A percentile compares a stretch with the other conserved stretches of the same genome.
Conservation (phyloP, 2,797 vertebrate species). For the Gadopsis marmoratus region DNA sequence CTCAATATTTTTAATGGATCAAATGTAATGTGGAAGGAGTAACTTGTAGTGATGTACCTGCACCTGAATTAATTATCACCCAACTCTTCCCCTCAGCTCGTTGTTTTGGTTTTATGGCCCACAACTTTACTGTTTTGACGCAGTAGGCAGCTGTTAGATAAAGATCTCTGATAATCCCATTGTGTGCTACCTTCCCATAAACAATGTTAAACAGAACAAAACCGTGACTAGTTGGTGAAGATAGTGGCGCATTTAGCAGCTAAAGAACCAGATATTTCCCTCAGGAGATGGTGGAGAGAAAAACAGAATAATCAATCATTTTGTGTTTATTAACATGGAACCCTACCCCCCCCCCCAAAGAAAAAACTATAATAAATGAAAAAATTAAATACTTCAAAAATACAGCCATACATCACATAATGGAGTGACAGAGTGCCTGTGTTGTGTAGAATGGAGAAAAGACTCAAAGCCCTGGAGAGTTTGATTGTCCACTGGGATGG, state of each 20-base stretch:
- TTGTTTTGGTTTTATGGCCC: neutral
- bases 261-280: neutral
- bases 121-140: neutral
- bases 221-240: neutral
- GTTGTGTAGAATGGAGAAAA: conserved; percentile 94
- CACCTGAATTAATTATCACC: neutral
- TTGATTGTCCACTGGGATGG: conserved; percentile 93
- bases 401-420: neutral
- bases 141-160: neutral
- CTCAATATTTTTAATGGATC: neutral
- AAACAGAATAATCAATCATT: neutral
- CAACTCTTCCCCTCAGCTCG: neutral
- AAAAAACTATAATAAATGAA: no score
- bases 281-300: neutral
- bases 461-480: conserved; percentile 84
- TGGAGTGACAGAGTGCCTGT: conserved; percentile 26
- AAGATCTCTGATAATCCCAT: neutral
- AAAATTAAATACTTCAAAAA: neutral
- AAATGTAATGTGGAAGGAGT: neutral
- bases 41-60: neutral
- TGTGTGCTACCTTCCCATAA: neutral
- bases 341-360: no score
- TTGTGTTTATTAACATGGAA: neutral
- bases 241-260: neutral
- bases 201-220: neutral